These are phyloP conservation scores for Aphelocoma californica DNA, from an alignment of 2,797 vertebrate species.

Conservation along the genomic window DNA sequence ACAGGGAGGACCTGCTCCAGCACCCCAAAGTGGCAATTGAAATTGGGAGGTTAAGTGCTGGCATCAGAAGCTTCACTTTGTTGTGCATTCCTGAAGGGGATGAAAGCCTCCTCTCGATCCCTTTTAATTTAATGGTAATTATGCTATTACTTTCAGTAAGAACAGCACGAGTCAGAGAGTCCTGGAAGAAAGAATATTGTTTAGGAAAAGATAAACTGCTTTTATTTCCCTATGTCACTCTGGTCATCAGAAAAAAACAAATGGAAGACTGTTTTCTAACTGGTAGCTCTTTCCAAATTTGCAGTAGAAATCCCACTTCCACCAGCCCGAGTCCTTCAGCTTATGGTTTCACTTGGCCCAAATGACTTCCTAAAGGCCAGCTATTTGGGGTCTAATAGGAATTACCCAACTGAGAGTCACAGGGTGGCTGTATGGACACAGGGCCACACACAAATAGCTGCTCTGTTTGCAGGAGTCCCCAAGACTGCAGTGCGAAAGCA, in stretches of 20 bases:
- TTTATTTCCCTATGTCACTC: background rate
- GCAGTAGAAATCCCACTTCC: background rate
- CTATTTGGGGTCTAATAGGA: background rate
- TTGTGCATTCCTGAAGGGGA: background rate
- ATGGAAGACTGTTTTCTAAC: background rate
- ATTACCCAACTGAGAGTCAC: background rate
- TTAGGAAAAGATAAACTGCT: background rate
- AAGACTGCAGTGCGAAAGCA: background rate
- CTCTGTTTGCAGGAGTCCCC: background rate
- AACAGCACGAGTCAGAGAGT: background rate
- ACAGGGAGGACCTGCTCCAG: conserved; percentile 1
- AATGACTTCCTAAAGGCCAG: background rate
- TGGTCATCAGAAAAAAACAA: background rate
- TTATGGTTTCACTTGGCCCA: background rate
- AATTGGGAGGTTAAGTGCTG: background rate
- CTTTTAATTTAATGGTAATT: conserved; percentile 42
- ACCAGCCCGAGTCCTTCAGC: background rate
- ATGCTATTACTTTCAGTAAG: background rate
- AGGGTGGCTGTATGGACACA: background rate
- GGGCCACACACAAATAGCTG: accelerated
- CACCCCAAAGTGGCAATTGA: background rate
- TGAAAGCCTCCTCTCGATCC: background rate
- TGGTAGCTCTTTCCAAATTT: background rate
- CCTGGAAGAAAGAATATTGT: background rate
- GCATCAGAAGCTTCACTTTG: conserved; percentile 14